These are phyloP conservation scores for Poeciliopsis occidentalis DNA, from an alignment of 2,113 vertebrate species.

Conservation along the genomic window DNA sequence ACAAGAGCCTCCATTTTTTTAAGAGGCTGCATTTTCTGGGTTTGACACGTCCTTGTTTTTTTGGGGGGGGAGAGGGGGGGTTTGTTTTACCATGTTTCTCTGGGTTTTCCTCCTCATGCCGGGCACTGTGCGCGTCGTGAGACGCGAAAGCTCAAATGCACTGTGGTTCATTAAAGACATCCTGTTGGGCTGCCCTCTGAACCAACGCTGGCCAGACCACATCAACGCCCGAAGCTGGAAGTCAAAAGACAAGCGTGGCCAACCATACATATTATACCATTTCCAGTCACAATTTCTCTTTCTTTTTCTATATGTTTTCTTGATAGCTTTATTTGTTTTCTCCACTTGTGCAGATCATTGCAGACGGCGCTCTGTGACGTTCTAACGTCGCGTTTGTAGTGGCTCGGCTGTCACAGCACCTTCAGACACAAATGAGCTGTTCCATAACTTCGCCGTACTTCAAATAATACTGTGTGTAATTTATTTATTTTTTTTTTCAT, in stretches of 20 bases:
- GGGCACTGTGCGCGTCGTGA: conserved; percentile 34
- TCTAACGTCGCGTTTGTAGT: conserved; percentile 64
- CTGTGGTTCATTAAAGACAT: conserved; percentile 76
- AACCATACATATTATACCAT: conserved; percentile 59
- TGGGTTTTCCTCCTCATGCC: conserved; percentile 52
- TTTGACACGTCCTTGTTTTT: conserved; percentile 43
- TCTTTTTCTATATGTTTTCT: conserved; percentile 49
- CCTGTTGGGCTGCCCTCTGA: conserved; percentile 68
- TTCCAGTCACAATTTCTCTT: conserved; percentile 65
- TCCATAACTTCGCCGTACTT: conserved; percentile 28
- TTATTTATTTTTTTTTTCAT: conserved; percentile 15
- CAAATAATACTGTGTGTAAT: conserved; percentile 38
- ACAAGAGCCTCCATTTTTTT: conserved; percentile 29
- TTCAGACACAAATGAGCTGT: conserved; percentile 20
- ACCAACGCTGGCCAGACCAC: conserved; percentile 69
- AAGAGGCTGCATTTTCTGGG: conserved; percentile 36
- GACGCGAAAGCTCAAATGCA: conserved; percentile 71
- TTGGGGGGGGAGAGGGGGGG: no score
- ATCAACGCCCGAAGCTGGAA: conserved; percentile 58
- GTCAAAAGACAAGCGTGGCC: conserved; percentile 62
- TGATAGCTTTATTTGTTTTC: conserved; percentile 23
- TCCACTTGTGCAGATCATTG: conserved; percentile 9
- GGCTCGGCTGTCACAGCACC: conserved; percentile 41
- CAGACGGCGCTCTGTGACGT: conserved; percentile 60
- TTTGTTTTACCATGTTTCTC: conserved; percentile 26